A percentile compares a stretch with the other conserved stretches of the same genome.
phyloP scores from a whole-genome alignment of 2,888 invertebrate genomes.

The Mycalesis mineus region DNA sequence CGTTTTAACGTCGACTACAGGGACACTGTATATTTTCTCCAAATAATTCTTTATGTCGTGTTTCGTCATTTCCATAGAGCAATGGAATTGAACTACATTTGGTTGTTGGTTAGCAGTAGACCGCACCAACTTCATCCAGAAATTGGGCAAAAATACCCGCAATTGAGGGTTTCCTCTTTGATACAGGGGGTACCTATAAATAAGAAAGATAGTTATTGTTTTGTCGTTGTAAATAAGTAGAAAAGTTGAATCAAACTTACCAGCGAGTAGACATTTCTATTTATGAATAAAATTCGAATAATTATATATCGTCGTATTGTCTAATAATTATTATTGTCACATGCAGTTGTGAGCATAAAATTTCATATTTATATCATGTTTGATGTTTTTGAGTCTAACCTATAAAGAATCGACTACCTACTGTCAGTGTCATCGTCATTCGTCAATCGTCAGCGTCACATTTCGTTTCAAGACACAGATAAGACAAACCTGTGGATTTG shows the following conservation, averaged over 20 bases:
- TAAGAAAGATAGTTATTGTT: background rate
- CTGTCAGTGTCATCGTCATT: too few relatives aligned
- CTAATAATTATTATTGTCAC: too few relatives aligned
- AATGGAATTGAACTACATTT: constrained; percentile 91
- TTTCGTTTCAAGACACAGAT: too few relatives aligned
- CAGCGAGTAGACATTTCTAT: constrained; percentile 61
- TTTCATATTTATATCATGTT: too few relatives aligned
- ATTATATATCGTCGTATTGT: too few relatives aligned
- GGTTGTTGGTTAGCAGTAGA: constrained; percentile 82
- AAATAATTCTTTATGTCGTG: constrained; percentile 94
- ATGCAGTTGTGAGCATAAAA: too few relatives aligned
- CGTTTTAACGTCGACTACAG: constrained; percentile 87
- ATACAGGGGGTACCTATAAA: constrained; percentile 91
- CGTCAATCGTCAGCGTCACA: too few relatives aligned
- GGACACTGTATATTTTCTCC: constrained; percentile 95
- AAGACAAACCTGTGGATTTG: too few relatives aligned
- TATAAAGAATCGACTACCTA: too few relatives aligned
- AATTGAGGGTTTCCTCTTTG: constrained; percentile 96
- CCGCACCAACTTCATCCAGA: constrained; percentile 95
- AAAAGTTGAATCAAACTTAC: constrained; percentile 36
- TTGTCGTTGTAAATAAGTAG: background rate
- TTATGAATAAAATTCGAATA: background rate
- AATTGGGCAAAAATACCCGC: constrained; percentile 94
- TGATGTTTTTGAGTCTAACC: too few relatives aligned
- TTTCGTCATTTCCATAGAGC: constrained; percentile 96